Base-by-base conservation (phyloP, 2,888 invertebrate genomes). In the Epistrophe eligans region DNA sequence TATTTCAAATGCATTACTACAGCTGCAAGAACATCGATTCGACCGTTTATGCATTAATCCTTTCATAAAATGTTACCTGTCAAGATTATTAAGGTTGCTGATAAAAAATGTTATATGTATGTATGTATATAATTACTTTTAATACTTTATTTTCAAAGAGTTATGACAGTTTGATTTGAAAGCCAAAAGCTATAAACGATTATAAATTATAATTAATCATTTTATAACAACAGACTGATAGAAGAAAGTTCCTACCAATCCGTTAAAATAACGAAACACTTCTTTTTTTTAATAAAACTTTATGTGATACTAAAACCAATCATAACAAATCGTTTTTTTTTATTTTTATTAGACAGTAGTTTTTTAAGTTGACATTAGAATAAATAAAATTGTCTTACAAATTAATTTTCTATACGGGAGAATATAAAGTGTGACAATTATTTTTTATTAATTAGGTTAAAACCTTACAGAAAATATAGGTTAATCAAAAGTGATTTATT, bases 361-460 rank as follows among this genome's bases (percentile, higher is more conserved):
- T 35, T 35, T 43, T 43, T 32, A 15, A n/a, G 1, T 35, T 35
- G 15, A 32, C 55, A 57, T 35, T 17, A 2, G 5, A 57, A 57
- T 57, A 32, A 57, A 57, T 32, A n/a, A 32, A 32, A n/a, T 57
- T 32, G 24, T 32, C 28, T 10, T n/a, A 32, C 32, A 32, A 57
- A 57, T 57, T 15, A 52, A 55, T 28, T 0, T 15, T 58, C 11
- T 58, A 11, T 10, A 35, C 0, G 10, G 11, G 9, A 17, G 6
- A 5, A 24, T 0, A 62, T 0, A 62, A 15, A 43, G 8, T 24
- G 4, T 38, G 38, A 40, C 24, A 11, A 28, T 38, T 58, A 11
- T 35, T 58, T 35, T 38, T 17, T 17, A 38, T 58, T 17, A 38
- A 62, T 43, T 62, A 62, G 62, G 62, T 62, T 62, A 40, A 35